Conservation (phyloP, 2,797 vertebrate species). For the Premnoplex brunnescens region DNA sequence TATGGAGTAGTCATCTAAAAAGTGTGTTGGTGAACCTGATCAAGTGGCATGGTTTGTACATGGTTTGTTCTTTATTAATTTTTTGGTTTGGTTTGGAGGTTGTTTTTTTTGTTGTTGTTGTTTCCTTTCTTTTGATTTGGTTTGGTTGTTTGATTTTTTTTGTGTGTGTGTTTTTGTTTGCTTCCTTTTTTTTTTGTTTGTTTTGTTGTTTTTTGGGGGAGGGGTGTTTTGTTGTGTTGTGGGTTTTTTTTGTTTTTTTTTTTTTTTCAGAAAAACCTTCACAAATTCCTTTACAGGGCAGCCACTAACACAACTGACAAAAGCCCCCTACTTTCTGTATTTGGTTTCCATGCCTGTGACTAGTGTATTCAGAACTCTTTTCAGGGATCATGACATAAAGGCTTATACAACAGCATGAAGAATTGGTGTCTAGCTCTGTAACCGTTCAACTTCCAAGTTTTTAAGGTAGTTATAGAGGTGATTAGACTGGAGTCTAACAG, state of each 20-base stretch:
- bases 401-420: background rate
- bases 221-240: too few relatives aligned
- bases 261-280: background rate
- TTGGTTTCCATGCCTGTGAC: background rate
- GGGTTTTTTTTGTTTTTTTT: too few relatives aligned
- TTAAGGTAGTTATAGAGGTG: background rate
- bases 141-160: background rate
- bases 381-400: background rate
- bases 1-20: constrained; percentile 49
- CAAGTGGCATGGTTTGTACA: background rate
- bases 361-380: constrained; percentile 6
- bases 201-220: background rate
- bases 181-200: too few relatives aligned
- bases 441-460: background rate
- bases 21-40: background rate
- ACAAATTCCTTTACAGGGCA: background rate
- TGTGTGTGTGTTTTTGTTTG: background rate
- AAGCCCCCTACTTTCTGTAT: background rate
- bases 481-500: background rate
- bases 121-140: rapidly evolving
- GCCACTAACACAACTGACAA: background rate
- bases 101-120: background rate
- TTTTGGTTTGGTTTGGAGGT: background rate
- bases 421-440: background rate
- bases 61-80: background rate